Base-by-base conservation (phyloP, 2,797 vertebrate species). In the Halcyon badia region DNA sequence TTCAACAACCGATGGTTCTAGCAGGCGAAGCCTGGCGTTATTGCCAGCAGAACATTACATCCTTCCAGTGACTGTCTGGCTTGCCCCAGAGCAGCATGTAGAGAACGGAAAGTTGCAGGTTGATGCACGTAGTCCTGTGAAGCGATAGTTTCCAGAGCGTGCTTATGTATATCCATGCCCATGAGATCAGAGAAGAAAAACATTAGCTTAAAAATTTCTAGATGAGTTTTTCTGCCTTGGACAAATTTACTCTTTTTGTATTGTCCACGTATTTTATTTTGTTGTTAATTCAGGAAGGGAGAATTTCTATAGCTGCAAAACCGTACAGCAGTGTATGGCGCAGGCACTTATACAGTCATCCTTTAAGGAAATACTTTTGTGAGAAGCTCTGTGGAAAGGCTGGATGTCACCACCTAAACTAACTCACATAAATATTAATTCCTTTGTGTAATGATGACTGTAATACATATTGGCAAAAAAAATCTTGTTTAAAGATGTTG, bases 271-370 rank as follows among this genome's bases (percentile, higher is more conserved):
- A 17, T 30, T 60, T 77, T 33, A 3, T 24, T 41, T 76, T 41
- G 15, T 17, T 51, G 30, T 66, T 89, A 24, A 39, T 49, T 92
- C 21, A 18, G 31, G 25, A 69, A 75, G 33, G 30, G 31, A 26
- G 9, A 48, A 52, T 49, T 60, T 46, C 11, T 88, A 60, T 5
- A 76, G 20, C 62, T 71, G 49, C 46, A 28, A 69, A 96, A 28
- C 7, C 12, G 10, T 26, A 0, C 7, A 17, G 26, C 15, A 30
- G 0, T 20, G 18, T 26, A 12, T 41, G 44, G 3, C 20, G 37
- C 52, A 70, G 42, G 20, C 8, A 57, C 14, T 49, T 19, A 2
- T 1, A 1, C 42, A 31, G n/a, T 13, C 17, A 20, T 18, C 8
- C 60, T 60, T 18, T 10, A 28, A 49, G 49, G 58, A 65, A 54